Evolutionary conservation across 2,888 invertebrate species (phyloP).

Genomic region (Petrolisthes manimaculis): DNA sequence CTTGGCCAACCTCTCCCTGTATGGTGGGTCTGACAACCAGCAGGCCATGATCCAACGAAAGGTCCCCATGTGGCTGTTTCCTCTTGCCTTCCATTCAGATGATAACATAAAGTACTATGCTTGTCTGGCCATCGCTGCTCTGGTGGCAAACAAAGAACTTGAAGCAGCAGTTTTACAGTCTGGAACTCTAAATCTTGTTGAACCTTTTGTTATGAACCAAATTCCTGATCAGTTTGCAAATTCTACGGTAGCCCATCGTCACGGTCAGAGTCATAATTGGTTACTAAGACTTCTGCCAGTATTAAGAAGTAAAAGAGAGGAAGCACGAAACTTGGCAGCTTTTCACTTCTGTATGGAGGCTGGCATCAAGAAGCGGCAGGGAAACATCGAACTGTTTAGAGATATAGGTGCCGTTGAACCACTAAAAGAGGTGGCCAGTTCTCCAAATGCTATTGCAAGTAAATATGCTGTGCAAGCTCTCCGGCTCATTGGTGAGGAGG

Average conservation of each 20-base stretch:
- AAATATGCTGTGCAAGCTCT: conserved; percentile 95
- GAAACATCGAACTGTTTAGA: conserved; percentile 89
- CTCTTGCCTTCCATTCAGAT: conserved; percentile 94
- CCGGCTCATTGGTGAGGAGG: conserved; percentile 92
- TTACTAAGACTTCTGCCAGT: conserved; percentile 92
- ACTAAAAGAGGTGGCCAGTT: conserved; percentile 94
- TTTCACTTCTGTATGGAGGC: conserved; percentile 99
- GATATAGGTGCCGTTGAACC: conserved; percentile 96
- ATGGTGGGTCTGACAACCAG: conserved; percentile 96
- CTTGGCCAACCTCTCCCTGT: conserved; percentile 93
- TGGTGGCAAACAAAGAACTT: conserved; percentile 97
- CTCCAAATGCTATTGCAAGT: conserved; percentile 97
- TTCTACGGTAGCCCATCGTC: conserved; percentile 91
- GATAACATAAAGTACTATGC: conserved; percentile 99
- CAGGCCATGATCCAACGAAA: conserved; percentile 96
- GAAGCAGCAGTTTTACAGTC: conserved; percentile 96
- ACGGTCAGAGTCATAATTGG: conserved; percentile 97
- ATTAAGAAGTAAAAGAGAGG: conserved; percentile 92
- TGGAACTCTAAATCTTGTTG: conserved; percentile 95
- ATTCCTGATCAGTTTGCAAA: conserved; percentile 95
- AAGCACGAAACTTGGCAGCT: conserved; percentile 95
- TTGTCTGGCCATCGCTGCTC: conserved; percentile 94
- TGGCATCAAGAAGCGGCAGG: conserved; percentile 94
- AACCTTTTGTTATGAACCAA: conserved; percentile 94
- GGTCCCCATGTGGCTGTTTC: conserved; percentile 97